phyloP scores from a whole-genome alignment of 2,797 vertebrate genomes.

The Malurus splendens region DNA sequence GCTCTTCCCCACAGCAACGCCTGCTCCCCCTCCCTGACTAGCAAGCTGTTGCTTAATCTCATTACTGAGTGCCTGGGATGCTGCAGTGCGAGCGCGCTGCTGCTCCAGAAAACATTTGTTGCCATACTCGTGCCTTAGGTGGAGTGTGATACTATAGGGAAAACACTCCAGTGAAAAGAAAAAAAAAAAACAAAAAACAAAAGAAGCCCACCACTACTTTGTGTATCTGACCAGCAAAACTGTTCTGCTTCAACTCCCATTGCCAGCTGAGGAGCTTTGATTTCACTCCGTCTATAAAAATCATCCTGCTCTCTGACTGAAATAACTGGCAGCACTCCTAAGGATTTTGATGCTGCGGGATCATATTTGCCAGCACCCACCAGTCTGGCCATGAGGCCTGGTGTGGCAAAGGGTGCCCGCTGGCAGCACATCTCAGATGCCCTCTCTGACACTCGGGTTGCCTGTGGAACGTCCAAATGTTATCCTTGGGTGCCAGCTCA shows the following conservation, averaged over 20 bases:
- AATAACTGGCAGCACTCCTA: not conserved
- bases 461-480: fast-evolving
- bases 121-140: fast-evolving
- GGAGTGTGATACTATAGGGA: not conserved
- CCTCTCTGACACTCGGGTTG: not conserved
- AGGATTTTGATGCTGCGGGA: not conserved
- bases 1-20: not conserved
- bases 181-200: not conserved
- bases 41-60: constrained; percentile 3
- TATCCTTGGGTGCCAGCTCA: fast-evolving
- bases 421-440: not conserved
- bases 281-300: not conserved
- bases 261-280: not conserved
- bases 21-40: not conserved
- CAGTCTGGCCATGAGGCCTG: not conserved
- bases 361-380: not conserved
- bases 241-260: not conserved
- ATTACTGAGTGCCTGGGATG: not conserved
- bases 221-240: not conserved
- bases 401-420: not conserved
- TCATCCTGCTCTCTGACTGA: not conserved
- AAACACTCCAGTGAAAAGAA: not conserved
- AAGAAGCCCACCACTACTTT: not conserved
- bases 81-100: fast-evolving
- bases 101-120: not conserved